Evolutionary conservation across 2,888 invertebrate genomes (phyloP).

Genomic region (Sinodicranocentrus sp.): DNA sequence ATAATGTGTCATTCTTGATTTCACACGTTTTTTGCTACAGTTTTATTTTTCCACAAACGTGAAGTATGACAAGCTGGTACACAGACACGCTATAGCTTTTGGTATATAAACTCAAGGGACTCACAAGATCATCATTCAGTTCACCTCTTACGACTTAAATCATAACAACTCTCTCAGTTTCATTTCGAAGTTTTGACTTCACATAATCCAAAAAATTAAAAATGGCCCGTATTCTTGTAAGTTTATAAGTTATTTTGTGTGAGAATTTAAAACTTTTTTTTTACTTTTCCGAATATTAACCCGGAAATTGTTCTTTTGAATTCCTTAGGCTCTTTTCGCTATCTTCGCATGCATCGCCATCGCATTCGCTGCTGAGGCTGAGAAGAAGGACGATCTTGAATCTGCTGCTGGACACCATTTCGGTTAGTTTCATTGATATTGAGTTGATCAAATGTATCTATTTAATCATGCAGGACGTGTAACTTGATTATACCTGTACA

Average conservation of each 20-base stretch:
- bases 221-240: constrained; percentile 57
- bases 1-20: constrained; percentile 31
- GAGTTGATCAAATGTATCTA: no score
- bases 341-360: constrained; percentile 43
- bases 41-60: constrained; percentile 15
- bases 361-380: constrained; percentile 45
- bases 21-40: constrained; percentile 5
- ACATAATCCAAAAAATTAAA: constrained; percentile 4
- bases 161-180: neutral
- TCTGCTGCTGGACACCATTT: constrained; percentile 40
- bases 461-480: no score
- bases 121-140: constrained; percentile 30
- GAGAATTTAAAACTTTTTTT: neutral
- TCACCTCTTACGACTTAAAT: neutral
- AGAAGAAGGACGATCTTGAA: constrained; percentile 44
- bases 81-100: constrained; percentile 10
- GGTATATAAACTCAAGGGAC: constrained; percentile 38
- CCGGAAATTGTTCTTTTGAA: no score
- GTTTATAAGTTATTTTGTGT: neutral
- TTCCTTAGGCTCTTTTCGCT: constrained; percentile 37
- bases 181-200: neutral
- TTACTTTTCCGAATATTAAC: no score
- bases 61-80: constrained; percentile 46
- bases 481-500: no score
- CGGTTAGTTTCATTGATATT: constrained; percentile 1